phyloP scores from a whole-genome alignment of 2,797 vertebrate genomes.

The Amblyopsis hoosieri region DNA sequence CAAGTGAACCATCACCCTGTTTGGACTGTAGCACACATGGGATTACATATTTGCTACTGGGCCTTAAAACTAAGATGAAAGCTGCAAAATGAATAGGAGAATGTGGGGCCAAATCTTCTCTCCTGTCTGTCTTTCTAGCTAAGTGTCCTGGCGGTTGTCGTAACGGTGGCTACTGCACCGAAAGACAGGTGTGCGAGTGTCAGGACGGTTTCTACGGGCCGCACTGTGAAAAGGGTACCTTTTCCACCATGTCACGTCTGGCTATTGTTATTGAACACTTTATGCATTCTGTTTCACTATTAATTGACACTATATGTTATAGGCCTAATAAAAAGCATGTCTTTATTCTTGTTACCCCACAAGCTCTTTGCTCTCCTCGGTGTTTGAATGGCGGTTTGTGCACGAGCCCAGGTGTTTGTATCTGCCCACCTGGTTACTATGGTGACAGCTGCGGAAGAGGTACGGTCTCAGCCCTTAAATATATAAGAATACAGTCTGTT shows the following conservation, averaged over 20 bases:
- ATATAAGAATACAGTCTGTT: neutral
- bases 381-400: slow-evolving; percentile 88
- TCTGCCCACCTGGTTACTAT: slow-evolving; percentile 87
- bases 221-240: slow-evolving; percentile 88
- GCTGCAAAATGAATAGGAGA: too few species aligned
- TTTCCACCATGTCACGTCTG: neutral
- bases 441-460: slow-evolving; percentile 89
- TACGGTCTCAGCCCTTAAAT: slow-evolving; percentile 43
- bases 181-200: slow-evolving; percentile 86
- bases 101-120: too few species aligned
- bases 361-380: slow-evolving; percentile 81
- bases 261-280: neutral
- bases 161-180: slow-evolving; percentile 86
- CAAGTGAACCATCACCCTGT: neutral
- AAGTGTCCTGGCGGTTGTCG: slow-evolving; percentile 89
- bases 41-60: too few species aligned
- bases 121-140: slow-evolving; percentile 59
- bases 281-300: too few species aligned
- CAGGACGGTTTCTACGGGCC: slow-evolving; percentile 88
- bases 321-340: neutral
- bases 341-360: neutral
- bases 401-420: slow-evolving; percentile 86
- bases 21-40: neutral
- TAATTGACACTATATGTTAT: too few species aligned
- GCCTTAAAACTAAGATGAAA: too few species aligned